Evolutionary conservation across 2,797 vertebrate genomes (phyloP).

Genomic region (Dendrocincla tyrannina): DNA sequence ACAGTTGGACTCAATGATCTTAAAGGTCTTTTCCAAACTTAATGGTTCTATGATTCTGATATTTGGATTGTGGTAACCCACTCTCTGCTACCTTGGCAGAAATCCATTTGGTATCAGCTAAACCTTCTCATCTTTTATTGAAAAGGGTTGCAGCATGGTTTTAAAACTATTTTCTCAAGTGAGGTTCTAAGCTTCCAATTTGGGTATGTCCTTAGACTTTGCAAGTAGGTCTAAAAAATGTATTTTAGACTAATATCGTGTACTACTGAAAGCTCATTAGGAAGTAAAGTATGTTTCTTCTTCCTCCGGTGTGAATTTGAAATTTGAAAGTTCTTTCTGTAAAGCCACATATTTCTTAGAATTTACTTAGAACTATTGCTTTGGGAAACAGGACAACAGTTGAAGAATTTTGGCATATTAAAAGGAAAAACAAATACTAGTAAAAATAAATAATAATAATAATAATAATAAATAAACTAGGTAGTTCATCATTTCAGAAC

Average conservation of each 20-base stretch:
- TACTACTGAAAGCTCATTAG: not conserved
- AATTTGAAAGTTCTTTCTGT: not conserved
- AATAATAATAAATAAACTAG: too few species aligned
- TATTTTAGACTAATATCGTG: not conserved
- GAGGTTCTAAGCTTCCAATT: not conserved
- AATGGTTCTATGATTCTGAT: fast-evolving
- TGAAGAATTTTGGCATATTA: not conserved
- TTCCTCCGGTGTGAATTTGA: not conserved
- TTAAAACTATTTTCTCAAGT: not conserved
- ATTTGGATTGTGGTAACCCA: not conserved
- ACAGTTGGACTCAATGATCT: not conserved
- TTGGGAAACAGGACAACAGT: not conserved
- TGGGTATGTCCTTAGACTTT: not conserved
- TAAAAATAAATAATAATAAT: not conserved
- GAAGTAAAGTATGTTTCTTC: not conserved
- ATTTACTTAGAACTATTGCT: not conserved
- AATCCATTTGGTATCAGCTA: not conserved
- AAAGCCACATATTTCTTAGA: not conserved
- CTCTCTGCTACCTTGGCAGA: not conserved
- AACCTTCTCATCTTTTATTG: not conserved
- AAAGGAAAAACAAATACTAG: not conserved
- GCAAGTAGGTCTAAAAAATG: not conserved
- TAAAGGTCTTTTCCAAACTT: not conserved
- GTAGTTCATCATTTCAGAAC: not conserved
- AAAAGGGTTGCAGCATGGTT: not conserved